These are phyloP conservation scores for Mactra quadrangularis DNA, from an alignment of 1,140 invertebrate species.

Conservation along the genomic window DNA sequence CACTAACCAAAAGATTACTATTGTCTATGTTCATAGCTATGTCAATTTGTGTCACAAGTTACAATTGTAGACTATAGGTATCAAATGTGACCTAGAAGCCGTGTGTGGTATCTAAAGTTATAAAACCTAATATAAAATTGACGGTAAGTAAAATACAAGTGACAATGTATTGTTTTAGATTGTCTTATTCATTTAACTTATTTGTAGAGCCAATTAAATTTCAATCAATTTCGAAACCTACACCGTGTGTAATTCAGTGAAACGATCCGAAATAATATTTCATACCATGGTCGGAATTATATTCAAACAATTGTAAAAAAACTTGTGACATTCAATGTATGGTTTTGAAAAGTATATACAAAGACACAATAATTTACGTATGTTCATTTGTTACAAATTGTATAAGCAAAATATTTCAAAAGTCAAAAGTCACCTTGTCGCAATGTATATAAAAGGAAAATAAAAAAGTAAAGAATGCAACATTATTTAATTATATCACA, in stretches of 20 bases:
- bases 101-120: no score
- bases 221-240: constrained; percentile 28
- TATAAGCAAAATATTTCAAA: neutral
- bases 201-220: constrained; percentile 3
- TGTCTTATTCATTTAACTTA: neutral
- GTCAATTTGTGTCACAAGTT: no score
- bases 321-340: neutral
- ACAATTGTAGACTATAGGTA: no score
- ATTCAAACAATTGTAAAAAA: neutral
- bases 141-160: constrained; percentile 1
- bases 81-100: no score
- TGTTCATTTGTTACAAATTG: no score
- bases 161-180: constrained; percentile 10
- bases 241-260: neutral
- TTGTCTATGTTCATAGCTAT: no score
- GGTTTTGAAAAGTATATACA: no score
- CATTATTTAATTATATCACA: no score
- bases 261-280: neutral
- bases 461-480: no score
- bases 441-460: no score
- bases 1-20: no score
- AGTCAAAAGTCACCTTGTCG: constrained; percentile 12
- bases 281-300: constrained; percentile 21
- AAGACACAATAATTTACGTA: no score
- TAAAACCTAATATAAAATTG: neutral